Conservation (phyloP, 2,888 invertebrate species). For the Bruchidius siliquastri region DNA sequence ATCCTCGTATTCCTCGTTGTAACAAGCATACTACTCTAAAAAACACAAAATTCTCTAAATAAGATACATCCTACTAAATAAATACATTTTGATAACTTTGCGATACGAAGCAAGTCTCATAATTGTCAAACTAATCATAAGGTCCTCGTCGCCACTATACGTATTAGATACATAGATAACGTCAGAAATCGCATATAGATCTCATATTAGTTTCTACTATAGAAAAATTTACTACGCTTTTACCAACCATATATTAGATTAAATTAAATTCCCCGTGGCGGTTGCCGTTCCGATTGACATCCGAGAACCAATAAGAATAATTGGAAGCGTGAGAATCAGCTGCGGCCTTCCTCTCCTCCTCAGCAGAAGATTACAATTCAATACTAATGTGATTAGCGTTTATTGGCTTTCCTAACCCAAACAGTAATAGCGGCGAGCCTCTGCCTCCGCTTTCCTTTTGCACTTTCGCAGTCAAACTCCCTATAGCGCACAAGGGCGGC, state of each 20-base stretch:
- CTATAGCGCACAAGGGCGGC: background rate
- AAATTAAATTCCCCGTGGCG: slow-evolving; percentile 14
- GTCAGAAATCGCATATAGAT: no score
- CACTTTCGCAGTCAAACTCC: background rate
- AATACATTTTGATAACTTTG: no score
- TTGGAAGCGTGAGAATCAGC: slow-evolving; percentile 40
- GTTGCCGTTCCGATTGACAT: slow-evolving; percentile 15
- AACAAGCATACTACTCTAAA: no score
- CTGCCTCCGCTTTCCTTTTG: background rate
- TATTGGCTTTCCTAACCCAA: slow-evolving; percentile 49
- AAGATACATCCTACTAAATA: no score
- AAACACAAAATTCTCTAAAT: no score
- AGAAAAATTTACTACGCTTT: background rate
- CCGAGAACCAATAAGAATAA: slow-evolving; percentile 24
- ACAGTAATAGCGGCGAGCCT: slow-evolving; percentile 23
- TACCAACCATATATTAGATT: background rate
- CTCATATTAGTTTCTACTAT: background rate
- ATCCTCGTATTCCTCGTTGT: no score
- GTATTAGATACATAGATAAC: no score
- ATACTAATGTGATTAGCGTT: slow-evolving; percentile 50
- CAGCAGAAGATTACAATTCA: slow-evolving; percentile 44
- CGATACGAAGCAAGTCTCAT: no score
- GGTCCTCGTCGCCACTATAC: no score
- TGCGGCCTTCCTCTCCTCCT: slow-evolving; percentile 4
- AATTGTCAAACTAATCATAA: no score